phyloP scores from a whole-genome alignment of 2,888 invertebrate species.

The Phortica magna region DNA sequence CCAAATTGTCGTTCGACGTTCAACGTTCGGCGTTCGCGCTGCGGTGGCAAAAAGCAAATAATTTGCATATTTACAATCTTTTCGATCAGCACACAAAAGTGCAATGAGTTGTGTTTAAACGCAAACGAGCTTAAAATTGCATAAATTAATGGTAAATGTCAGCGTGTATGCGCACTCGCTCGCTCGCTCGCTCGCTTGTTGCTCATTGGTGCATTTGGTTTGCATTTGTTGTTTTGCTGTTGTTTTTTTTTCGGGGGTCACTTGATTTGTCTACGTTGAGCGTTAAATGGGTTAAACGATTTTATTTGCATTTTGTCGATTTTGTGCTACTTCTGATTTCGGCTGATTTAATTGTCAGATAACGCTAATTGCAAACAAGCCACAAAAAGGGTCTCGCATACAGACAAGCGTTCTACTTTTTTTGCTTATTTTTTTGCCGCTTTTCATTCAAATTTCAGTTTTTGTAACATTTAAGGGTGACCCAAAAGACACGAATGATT shows the following conservation, averaged over 20 bases:
- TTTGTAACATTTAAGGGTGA: too few relatives aligned
- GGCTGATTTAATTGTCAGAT: conserved; percentile 20
- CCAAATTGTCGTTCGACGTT: conserved; percentile 52
- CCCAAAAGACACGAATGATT: too few relatives aligned
- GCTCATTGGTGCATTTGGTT: neutral
- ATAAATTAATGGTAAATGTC: conserved; percentile 64
- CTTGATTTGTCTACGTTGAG: neutral
- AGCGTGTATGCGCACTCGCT: conserved; percentile 21
- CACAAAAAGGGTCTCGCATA: neutral
- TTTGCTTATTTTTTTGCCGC: neutral
- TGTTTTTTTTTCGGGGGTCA: conserved; percentile 14
- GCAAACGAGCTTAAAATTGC: conserved; percentile 37
- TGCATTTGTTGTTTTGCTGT: neutral
- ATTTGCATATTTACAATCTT: conserved; percentile 57
- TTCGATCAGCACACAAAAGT: conserved; percentile 22
- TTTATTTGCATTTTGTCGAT: conserved; percentile 22
- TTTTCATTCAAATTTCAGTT: neutral
- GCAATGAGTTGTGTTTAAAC: conserved; percentile 44
- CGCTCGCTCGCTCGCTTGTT: neutral
- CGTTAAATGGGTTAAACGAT: conserved; percentile 26
- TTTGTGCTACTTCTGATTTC: conserved; percentile 15
- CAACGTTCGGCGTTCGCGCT: neutral
- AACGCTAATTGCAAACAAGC: conserved; percentile 12
- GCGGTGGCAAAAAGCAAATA: conserved; percentile 47
- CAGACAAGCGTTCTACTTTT: neutral